Percentiles rank a stretch among this genome's conserved stretches.
These are phyloP conservation scores for Tachysurus vachellii DNA, from an alignment of 2,113 vertebrate genomes.

Conservation along the genomic window DNA sequence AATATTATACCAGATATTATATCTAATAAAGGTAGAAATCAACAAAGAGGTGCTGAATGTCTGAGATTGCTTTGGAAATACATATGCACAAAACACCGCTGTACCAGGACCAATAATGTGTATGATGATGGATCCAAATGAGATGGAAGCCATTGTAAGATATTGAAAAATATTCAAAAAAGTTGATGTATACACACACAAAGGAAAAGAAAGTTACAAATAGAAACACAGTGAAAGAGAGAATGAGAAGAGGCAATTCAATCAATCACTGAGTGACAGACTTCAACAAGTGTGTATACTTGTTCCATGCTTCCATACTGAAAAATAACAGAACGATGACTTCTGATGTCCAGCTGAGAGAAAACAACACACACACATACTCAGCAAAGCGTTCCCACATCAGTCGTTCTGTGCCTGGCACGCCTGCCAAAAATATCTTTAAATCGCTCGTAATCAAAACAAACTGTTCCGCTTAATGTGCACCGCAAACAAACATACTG, in stretches of 20 bases:
- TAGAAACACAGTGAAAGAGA: neutral
- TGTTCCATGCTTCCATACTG: neutral
- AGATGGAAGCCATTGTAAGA: neutral
- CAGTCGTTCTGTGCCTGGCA: conserved; percentile 25
- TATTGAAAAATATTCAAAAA: neutral
- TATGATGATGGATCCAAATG: neutral
- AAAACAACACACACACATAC: conserved; percentile 14
- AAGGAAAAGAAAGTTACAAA: neutral
- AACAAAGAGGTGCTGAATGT: neutral
- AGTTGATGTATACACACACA: conserved; percentile 18
- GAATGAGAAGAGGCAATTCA: neutral
- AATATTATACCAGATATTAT: neutral
- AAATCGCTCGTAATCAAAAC: conserved; percentile 35
- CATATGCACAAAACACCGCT: no score
- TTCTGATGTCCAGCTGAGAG: conserved; percentile 32
- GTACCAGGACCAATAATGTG: neutral
- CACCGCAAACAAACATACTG: conserved; percentile 36
- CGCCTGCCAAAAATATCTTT: conserved; percentile 31
- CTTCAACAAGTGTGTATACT: conserved; percentile 31
- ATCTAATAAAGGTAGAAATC: neutral
- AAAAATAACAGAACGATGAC: conserved; percentile 30
- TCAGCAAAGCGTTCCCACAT: conserved; percentile 37
- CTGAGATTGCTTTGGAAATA: neutral
- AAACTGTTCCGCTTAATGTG: conserved; percentile 41
- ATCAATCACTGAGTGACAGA: conserved; percentile 24